Evolutionary conservation across 2,888 invertebrate genomes (phyloP).

Genomic region (Amiota minor): DNA sequence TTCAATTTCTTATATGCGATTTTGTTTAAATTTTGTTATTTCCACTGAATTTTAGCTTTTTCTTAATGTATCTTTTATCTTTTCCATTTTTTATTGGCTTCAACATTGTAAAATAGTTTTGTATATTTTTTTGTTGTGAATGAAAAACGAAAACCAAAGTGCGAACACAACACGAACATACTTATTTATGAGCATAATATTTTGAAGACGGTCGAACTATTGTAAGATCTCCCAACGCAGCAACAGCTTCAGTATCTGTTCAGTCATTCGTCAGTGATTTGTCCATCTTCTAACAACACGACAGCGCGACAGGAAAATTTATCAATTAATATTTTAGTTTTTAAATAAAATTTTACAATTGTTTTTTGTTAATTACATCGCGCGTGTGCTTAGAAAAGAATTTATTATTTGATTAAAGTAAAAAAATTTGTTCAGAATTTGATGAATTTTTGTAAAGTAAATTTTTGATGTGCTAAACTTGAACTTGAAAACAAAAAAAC

Average conservation of each 20-base stretch:
- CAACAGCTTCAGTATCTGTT: background rate
- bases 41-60: background rate
- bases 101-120: constrained; percentile 21
- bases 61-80: constrained; percentile 14
- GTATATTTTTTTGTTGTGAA: constrained; percentile 14
- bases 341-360: constrained; percentile 1
- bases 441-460: too few relatives aligned
- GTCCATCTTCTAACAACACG: constrained; percentile 61
- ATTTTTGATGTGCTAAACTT: too few relatives aligned
- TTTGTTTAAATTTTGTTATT: constrained; percentile 23
- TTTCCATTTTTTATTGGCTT: constrained; percentile 25
- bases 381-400: background rate
- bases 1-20: constrained; percentile 14
- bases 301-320: constrained; percentile 15
- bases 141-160: constrained; percentile 5
- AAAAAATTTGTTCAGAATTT: too few relatives aligned
- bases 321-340: constrained; percentile 3
- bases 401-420: too few relatives aligned
- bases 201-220: background rate
- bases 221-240: background rate
- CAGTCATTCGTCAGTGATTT: constrained; percentile 59
- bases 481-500: too few relatives aligned
- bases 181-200: background rate
- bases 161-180: background rate
- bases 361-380: background rate